A percentile compares a stretch with the other conserved stretches of the same genome.
phyloP scores from a whole-genome alignment of 2,888 invertebrate species.

The Tipula lateralis region DNA sequence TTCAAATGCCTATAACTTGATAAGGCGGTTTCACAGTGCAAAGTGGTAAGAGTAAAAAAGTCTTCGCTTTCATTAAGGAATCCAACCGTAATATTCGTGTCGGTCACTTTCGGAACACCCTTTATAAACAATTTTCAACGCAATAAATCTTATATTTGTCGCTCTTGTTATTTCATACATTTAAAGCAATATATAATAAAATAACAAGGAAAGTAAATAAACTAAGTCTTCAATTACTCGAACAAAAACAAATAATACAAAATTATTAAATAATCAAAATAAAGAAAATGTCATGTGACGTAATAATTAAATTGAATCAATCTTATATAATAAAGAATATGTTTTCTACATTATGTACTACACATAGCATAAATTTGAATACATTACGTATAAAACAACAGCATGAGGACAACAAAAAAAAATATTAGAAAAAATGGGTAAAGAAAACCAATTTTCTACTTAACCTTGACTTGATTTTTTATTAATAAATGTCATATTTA shows the following conservation, averaged over 20 bases:
- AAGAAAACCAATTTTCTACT: slow-evolving; percentile 15
- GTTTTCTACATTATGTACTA: background rate
- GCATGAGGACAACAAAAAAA: background rate
- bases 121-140: no score
- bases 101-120: no score
- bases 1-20: no score
- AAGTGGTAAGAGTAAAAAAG: no score
- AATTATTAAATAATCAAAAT: background rate
- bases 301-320: background rate
- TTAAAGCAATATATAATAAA: background rate
- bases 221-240: background rate
- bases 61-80: no score
- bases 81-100: no score
- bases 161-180: background rate
- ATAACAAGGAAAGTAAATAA: background rate
- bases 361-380: background rate
- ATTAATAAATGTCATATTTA: slow-evolving; percentile 11
- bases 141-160: background rate
- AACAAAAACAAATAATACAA: background rate
- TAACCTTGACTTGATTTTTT: background rate
- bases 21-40: no score
- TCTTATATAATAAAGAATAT: background rate
- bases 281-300: background rate
- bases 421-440: background rate
- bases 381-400: background rate